Percentiles rank a stretch among this genome's conserved stretches.
phyloP scores from a whole-genome alignment of 1,140 invertebrate species.

The Procambarus virginalis region DNA sequence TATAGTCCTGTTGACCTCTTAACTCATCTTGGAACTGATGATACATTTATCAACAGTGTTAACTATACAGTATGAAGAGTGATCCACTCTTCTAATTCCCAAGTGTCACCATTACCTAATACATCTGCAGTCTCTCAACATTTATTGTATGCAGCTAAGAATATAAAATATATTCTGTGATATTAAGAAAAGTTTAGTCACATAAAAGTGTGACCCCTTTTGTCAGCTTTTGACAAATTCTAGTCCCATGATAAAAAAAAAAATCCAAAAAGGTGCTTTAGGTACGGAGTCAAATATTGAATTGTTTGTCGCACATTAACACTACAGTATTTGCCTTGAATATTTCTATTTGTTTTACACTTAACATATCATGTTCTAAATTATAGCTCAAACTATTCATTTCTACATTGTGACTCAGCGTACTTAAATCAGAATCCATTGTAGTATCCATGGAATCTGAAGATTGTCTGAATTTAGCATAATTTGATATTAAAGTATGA shows the following conservation, averaged over 20 bases:
- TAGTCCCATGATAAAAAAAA: constrained; percentile 31
- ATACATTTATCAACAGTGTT: too few species aligned
- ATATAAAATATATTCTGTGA: constrained; percentile 24
- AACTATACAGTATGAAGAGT: not conserved
- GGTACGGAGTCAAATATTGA: not conserved
- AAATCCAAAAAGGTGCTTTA: constrained; percentile 40
- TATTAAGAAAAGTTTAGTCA: constrained; percentile 8
- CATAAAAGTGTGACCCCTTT: not conserved
- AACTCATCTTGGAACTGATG: too few species aligned
- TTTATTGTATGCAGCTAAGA: constrained; percentile 23
- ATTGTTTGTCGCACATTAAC: not conserved
- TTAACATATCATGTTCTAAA: not conserved
- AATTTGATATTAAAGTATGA: not conserved
- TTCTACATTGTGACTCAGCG: not conserved
- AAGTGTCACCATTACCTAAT: not conserved
- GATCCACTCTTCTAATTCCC: not conserved
- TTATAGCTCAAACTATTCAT: not conserved
- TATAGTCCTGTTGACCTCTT: too few species aligned
- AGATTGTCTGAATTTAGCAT: not conserved
- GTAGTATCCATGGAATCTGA: not conserved
- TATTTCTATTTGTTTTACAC: not conserved
- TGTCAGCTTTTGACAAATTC: not conserved
- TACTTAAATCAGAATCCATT: constrained; percentile 1
- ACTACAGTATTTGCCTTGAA: not conserved
- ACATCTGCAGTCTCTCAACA: not conserved